These are phyloP conservation scores for Trissolcus japonicus DNA, from an alignment of 2,888 invertebrate genomes.

Conservation along the genomic window DNA sequence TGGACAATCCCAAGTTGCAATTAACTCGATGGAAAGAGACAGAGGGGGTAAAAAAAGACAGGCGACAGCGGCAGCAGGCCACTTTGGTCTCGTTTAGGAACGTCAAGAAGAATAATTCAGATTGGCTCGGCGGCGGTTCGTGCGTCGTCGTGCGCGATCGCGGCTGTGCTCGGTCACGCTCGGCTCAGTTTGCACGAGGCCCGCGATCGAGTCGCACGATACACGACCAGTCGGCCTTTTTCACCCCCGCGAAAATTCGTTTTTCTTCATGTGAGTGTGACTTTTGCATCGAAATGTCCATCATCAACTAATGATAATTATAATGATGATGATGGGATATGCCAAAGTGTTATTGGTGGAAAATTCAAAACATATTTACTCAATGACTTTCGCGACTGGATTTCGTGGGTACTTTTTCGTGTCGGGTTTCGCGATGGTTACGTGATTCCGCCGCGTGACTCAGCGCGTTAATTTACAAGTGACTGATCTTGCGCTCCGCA, in stretches of 20 bases:
- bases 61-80: slow-evolving; percentile 1
- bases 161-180: slow-evolving; percentile 68
- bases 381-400: no score
- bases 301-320: no score
- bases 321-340: no score
- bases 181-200: slow-evolving; percentile 73
- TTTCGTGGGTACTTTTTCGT: no score
- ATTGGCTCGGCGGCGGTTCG: slow-evolving; percentile 46
- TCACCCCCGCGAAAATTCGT: background rate
- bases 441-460: no score
- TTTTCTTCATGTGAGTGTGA: slow-evolving; percentile 9
- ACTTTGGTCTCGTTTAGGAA: slow-evolving; percentile 37
- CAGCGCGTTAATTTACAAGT: no score
- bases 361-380: no score
- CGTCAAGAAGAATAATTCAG: slow-evolving; percentile 33
- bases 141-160: slow-evolving; percentile 57
- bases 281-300: background rate
- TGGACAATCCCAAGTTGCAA: no score
- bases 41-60: slow-evolving; percentile 1
- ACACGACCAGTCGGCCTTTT: slow-evolving; percentile 19
- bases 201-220: slow-evolving; percentile 70
- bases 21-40: background rate
- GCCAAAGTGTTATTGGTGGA: no score
- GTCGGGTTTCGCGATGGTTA: no score
- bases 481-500: no score